Conservation (phyloP, 1,140 invertebrate species). For the Bombus waltoni region DNA sequence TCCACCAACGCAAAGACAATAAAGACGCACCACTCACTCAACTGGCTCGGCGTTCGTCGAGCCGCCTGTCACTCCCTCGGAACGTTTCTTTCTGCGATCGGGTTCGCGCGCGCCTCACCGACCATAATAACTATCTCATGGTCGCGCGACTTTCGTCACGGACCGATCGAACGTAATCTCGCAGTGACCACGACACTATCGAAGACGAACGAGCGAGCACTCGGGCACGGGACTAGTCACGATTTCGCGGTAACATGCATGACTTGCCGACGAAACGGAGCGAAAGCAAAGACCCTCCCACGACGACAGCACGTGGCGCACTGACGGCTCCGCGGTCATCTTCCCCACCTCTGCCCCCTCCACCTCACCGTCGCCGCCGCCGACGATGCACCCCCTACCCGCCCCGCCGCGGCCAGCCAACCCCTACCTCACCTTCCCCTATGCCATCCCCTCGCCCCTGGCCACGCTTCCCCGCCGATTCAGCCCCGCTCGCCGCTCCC, state of each 20-base stretch:
- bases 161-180: background rate
- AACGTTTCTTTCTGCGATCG: slow-evolving; percentile 12
- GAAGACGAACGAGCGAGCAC: background rate
- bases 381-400: slow-evolving; percentile 27
- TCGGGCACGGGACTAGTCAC: slow-evolving; percentile 24
- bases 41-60: background rate
- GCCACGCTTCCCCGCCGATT: slow-evolving; percentile 50
- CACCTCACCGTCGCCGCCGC: slow-evolving; percentile 53
- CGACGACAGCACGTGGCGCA: slow-evolving; percentile 82
- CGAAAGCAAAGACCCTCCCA: slow-evolving; percentile 76
- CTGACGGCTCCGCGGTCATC: slow-evolving; percentile 77
- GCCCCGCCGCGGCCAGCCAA: slow-evolving; percentile 20
- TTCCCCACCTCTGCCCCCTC: slow-evolving; percentile 69
- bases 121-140: background rate
- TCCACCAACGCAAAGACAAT: slow-evolving; percentile 38
- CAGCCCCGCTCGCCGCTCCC: slow-evolving; percentile 60
- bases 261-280: slow-evolving; percentile 47
- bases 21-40: slow-evolving; percentile 18
- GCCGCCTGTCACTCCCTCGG: slow-evolving; percentile 39
- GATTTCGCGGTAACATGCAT: slow-evolving; percentile 55
- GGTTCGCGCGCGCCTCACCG: slow-evolving; percentile 36
- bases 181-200: background rate
- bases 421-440: slow-evolving; percentile 53
- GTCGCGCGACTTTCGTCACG: background rate
- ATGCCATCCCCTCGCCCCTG: slow-evolving; percentile 66